These are phyloP conservation scores for Equus quagga DNA, from an alignment of 2,113 vertebrate species.

Conservation along the genomic window DNA sequence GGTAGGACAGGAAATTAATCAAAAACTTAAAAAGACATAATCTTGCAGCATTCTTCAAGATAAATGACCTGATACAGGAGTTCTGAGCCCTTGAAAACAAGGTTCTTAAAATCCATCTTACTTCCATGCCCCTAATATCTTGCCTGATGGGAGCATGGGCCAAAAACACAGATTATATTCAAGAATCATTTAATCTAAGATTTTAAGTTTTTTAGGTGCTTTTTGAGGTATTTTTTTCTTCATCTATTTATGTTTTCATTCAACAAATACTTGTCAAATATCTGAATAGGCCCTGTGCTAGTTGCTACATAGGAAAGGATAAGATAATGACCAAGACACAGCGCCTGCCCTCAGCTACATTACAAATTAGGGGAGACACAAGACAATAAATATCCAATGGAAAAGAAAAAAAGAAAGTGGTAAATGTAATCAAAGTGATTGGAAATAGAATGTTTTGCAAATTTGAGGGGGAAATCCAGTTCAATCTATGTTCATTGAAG, in stretches of 20 bases:
- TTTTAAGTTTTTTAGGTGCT: background rate
- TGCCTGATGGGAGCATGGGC: background rate
- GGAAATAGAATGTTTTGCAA: background rate
- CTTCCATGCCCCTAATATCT: background rate
- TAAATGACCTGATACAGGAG: background rate
- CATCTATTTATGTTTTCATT: background rate
- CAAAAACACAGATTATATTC: background rate
- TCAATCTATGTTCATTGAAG: background rate
- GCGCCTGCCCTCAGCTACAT: background rate
- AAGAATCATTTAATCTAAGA: background rate
- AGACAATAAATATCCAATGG: background rate
- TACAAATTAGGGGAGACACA: background rate
- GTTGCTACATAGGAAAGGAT: background rate
- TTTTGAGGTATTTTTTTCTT: background rate
- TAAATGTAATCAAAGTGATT: background rate
- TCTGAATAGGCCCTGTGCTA: background rate
- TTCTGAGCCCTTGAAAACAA: background rate
- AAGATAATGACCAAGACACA: background rate
- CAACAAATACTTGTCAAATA: background rate
- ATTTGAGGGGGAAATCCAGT: background rate
- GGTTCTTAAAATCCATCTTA: background rate
- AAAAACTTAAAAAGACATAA: background rate
- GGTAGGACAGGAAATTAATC: background rate
- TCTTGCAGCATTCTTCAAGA: background rate
- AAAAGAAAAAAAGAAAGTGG: background rate